phyloP scores from a whole-genome alignment of 2,113 vertebrate genomes.

The Ochotona princeps region DNA sequence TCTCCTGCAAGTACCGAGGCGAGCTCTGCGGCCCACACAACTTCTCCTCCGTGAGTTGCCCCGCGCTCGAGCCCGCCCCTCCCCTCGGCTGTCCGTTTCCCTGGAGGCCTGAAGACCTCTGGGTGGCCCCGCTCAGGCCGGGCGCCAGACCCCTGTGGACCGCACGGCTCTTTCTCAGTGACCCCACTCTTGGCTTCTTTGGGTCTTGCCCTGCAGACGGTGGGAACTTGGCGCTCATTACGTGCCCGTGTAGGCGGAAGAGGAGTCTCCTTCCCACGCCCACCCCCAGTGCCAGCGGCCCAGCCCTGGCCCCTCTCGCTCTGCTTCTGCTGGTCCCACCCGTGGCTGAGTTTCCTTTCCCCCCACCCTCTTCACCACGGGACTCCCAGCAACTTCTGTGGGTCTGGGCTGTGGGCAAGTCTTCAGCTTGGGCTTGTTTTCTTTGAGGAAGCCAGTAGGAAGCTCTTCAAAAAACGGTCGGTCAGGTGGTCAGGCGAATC shows the following conservation, averaged over 20 bases:
- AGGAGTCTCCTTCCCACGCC: no score
- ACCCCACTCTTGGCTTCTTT: neutral
- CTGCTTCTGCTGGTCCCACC: neutral
- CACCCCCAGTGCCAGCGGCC: no score
- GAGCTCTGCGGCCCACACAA: slow-evolving; percentile 96
- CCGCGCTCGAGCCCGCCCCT: neutral
- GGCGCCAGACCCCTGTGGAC: neutral
- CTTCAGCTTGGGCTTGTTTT: neutral
- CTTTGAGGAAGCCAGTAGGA: slow-evolving; percentile 19
- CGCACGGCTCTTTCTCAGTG: no score
- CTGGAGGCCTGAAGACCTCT: neutral
- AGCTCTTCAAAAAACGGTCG: neutral
- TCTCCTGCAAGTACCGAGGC: slow-evolving; percentile 97
- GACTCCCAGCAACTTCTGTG: neutral
- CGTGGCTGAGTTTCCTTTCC: neutral
- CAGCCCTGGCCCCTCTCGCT: neutral
- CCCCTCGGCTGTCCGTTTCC: neutral
- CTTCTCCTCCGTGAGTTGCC: slow-evolving; percentile 97
- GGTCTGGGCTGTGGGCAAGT: neutral
- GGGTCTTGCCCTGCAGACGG: neutral
- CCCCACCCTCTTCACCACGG: neutral
- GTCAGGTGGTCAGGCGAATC: neutral
- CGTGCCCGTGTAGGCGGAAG: no score
- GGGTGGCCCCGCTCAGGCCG: neutral
- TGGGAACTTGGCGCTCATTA: neutral